phyloP scores from a whole-genome alignment of 2,888 invertebrate species.

The Sycophila texana region DNA sequence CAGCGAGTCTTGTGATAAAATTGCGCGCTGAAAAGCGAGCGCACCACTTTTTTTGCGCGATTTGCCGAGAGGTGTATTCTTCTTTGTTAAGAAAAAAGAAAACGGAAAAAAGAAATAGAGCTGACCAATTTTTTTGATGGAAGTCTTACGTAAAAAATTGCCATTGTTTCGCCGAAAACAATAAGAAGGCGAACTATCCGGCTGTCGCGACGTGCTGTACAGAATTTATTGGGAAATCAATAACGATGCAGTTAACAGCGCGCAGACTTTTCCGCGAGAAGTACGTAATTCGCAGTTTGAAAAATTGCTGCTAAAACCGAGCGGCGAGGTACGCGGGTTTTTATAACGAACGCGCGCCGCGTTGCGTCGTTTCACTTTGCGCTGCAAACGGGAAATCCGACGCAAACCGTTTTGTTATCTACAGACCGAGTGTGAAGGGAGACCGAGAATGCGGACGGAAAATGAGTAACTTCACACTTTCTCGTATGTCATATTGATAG shows the following conservation, averaged over 20 bases:
- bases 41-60: too few species aligned
- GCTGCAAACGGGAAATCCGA: slow-evolving; percentile 23
- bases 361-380: slow-evolving; percentile 18
- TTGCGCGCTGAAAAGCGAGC: background rate
- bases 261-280: background rate
- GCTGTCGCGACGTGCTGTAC: background rate
- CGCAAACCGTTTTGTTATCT: slow-evolving; percentile 17
- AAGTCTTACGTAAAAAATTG: background rate
- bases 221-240: background rate
- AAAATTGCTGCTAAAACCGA: background rate
- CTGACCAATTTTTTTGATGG: background rate
- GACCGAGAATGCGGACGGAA: background rate
- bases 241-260: background rate
- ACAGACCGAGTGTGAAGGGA: background rate
- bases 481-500: slow-evolving; percentile 41
- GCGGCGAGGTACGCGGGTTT: background rate
- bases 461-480: slow-evolving; percentile 37
- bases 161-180: background rate
- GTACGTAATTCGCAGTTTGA: background rate
- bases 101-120: background rate
- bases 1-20: slow-evolving; percentile 45
- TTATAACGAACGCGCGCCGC: background rate
- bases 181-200: background rate
- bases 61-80: too few species aligned
- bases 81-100: background rate